phyloP scores from a whole-genome alignment of 2,113 vertebrate species.

The Gymnarchus niloticus region DNA sequence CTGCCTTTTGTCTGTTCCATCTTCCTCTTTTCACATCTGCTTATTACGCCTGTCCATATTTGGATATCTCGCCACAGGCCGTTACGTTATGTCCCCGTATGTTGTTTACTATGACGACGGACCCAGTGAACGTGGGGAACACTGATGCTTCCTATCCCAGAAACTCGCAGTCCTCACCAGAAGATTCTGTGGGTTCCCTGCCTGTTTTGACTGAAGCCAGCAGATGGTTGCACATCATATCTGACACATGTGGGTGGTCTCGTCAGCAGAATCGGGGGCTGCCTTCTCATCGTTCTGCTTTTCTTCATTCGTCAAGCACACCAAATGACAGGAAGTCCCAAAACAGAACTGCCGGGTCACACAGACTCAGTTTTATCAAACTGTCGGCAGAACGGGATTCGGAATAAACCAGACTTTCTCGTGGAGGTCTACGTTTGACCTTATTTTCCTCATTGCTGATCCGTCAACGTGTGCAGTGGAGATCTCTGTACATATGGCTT shows the following conservation, averaged over 20 bases:
- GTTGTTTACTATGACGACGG: background rate
- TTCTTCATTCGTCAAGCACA: slow-evolving; percentile 47
- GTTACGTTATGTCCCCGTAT: background rate
- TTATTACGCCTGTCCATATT: background rate
- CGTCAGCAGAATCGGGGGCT: slow-evolving; percentile 57
- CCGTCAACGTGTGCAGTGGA: no score
- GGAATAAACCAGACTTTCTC: no score
- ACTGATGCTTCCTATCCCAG: background rate
- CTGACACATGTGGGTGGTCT: slow-evolving; percentile 44
- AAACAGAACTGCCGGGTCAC: slow-evolving; percentile 41
- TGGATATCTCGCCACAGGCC: background rate
- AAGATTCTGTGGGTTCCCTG: background rate
- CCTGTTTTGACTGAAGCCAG: background rate
- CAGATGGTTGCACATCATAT: slow-evolving; percentile 49
- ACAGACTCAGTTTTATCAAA: slow-evolving; percentile 20
- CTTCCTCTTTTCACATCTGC: background rate
- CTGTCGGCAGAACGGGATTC: background rate
- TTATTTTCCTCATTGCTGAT: no score
- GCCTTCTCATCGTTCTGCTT: slow-evolving; percentile 44
- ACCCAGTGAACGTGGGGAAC: no score
- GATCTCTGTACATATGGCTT: background rate
- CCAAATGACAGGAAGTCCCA: slow-evolving; percentile 56
- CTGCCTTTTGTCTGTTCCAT: background rate
- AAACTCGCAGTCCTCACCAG: background rate
- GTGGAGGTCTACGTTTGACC: no score